Conservation (phyloP, 2,797 vertebrate genomes). For the Schizopygopsis malacanthus region DNA sequence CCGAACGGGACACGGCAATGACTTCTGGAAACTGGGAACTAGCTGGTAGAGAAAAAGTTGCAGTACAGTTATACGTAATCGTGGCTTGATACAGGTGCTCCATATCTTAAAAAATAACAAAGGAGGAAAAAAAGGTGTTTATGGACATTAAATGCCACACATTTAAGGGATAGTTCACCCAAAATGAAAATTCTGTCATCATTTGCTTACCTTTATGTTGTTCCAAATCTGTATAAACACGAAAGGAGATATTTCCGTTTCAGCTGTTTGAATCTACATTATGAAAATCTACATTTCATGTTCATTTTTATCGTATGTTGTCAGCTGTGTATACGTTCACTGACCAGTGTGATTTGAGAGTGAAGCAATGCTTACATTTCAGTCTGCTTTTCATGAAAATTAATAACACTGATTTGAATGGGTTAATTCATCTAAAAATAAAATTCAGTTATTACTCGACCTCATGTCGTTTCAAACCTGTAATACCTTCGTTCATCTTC, state of each 20-base stretch:
- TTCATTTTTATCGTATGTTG: too few species aligned
- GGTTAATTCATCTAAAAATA: too few species aligned
- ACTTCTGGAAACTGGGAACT: neutral
- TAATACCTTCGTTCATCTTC: neutral
- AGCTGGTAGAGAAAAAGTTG: too few species aligned
- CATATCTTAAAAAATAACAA: neutral
- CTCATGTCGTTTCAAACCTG: too few species aligned
- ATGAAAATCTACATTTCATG: neutral
- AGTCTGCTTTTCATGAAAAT: neutral
- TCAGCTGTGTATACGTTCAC: neutral
- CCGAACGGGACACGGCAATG: neutral
- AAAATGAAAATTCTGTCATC: neutral
- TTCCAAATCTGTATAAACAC: neutral
- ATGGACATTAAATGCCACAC: neutral
- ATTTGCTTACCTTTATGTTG: neutral
- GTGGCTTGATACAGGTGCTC: neutral
- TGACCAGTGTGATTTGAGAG: neutral
- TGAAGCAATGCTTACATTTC: neutral
- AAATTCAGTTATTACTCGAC: too few species aligned
- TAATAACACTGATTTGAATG: neutral
- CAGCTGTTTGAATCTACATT: neutral
- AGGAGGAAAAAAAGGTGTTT: neutral
- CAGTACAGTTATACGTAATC: neutral
- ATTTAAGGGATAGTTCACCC: neutral
- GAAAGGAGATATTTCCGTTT: neutral